Evolutionary conservation across 2,113 vertebrate species (phyloP).

Genomic region (Ammodytes dubius): DNA sequence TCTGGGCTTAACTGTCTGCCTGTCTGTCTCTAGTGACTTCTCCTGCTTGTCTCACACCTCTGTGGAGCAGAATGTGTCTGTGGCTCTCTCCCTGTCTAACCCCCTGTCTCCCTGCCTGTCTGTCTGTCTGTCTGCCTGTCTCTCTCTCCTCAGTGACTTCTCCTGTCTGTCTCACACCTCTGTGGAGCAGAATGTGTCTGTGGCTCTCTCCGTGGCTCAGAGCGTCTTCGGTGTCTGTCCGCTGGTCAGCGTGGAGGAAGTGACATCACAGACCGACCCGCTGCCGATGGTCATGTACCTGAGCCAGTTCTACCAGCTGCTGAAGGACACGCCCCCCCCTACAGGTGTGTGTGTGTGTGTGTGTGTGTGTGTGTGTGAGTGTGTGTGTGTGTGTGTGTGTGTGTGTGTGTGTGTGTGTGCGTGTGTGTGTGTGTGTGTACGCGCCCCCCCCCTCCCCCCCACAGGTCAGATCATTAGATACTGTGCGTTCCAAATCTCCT

Average conservation of each 20-base stretch:
- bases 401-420: too few species aligned
- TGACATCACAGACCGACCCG: slow-evolving; percentile 92
- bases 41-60: too few species aligned
- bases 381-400: too few species aligned
- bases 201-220: slow-evolving; percentile 88
- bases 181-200: slow-evolving; percentile 89
- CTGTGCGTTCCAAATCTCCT: neutral
- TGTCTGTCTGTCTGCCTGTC: neutral
- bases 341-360: slow-evolving; percentile 79
- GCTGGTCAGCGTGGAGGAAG: slow-evolving; percentile 95
- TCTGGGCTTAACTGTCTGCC: too few species aligned
- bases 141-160: slow-evolving; percentile 87
- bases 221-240: slow-evolving; percentile 93
- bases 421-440: too few species aligned
- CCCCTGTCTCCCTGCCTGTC: neutral
- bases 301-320: slow-evolving; percentile 96
- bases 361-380: too few species aligned
- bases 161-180: slow-evolving; percentile 87
- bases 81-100: too few species aligned
- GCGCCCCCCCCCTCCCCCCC: too few species aligned
- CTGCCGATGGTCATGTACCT: slow-evolving; percentile 98
- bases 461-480: too few species aligned
- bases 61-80: too few species aligned
- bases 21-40: too few species aligned
- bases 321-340: slow-evolving; percentile 88